A percentile compares a stretch with the other conserved stretches of the same genome.
These are phyloP conservation scores for Diaperis boleti DNA, from an alignment of 2,888 invertebrate species.

Conservation along the genomic window DNA sequence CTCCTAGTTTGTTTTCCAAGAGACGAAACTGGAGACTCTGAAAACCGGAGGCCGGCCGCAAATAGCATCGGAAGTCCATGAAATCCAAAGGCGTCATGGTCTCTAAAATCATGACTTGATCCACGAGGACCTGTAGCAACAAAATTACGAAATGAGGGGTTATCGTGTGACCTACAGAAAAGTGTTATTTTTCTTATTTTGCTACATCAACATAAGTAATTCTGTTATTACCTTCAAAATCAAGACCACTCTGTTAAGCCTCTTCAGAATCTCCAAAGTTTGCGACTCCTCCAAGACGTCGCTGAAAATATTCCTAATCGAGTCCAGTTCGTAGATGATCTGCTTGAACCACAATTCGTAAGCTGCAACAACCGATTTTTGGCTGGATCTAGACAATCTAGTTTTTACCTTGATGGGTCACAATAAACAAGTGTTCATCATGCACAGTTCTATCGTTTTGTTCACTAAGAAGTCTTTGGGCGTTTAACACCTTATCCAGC, in stretches of 20 bases:
- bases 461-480: constrained; percentile 85
- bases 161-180: background rate
- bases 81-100: constrained; percentile 99
- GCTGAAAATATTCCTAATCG: constrained; percentile 85
- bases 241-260: constrained; percentile 90
- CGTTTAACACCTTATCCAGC: constrained; percentile 86
- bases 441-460: constrained; percentile 84
- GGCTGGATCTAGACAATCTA: too few species aligned
- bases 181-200: too few species aligned
- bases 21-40: constrained; percentile 97
- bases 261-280: constrained; percentile 91
- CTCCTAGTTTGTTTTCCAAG: constrained; percentile 92
- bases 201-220: too few species aligned
- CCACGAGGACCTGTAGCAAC: constrained; percentile 85
- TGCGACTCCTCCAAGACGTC: constrained; percentile 87
- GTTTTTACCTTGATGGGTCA: constrained; percentile 94
- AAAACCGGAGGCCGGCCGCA: constrained; percentile 97
- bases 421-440: constrained; percentile 97
- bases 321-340: constrained; percentile 96
- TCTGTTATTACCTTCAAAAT: constrained; percentile 86
- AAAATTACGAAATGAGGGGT: constrained; percentile 4
- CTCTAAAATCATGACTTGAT: constrained; percentile 97
- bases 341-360: constrained; percentile 99
- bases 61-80: constrained; percentile 94
- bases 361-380: constrained; percentile 76